A percentile compares a stretch with the other conserved stretches of the same genome.
Evolutionary conservation across 2,888 invertebrate species (phyloP).

Genomic region (Sepioteuthis lessoniana): DNA sequence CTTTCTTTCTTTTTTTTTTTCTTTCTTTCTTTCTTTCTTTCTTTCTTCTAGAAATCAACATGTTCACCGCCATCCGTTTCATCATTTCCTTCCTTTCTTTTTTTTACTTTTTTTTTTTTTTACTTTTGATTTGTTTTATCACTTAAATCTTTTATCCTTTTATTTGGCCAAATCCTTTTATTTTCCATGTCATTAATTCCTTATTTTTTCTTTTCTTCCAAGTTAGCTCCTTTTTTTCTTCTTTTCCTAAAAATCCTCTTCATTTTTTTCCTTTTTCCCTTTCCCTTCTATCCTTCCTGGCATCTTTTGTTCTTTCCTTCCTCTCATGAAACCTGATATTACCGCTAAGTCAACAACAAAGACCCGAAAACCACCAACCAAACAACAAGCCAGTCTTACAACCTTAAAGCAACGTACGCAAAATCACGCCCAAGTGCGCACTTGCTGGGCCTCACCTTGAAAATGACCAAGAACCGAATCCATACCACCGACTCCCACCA

Average conservation of each 20-base stretch:
- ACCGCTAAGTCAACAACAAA: background rate
- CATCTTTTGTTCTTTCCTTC: background rate
- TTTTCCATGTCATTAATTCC: background rate
- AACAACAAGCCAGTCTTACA: background rate
- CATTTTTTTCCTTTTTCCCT: background rate
- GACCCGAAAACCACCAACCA: background rate
- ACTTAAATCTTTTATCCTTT: background rate
- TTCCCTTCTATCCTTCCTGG: background rate
- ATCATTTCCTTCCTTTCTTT: background rate
- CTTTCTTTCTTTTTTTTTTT: no score
- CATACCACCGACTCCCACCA: background rate
- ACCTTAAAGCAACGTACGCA: background rate
- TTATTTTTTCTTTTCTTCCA: background rate
- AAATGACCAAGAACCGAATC: background rate
- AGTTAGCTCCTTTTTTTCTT: background rate
- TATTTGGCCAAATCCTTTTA: background rate
- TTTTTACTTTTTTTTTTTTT: background rate
- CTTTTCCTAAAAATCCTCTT: background rate
- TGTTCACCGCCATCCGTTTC: no score
- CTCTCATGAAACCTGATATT: background rate
- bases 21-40: no score
- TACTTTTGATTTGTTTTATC: background rate
- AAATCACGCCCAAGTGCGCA: background rate
- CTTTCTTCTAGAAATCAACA: no score
- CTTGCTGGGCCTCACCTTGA: conserved; percentile 14